These are phyloP conservation scores for Brachionus sp. DNA, from an alignment of 1,140 invertebrate genomes.

Conservation along the genomic window DNA sequence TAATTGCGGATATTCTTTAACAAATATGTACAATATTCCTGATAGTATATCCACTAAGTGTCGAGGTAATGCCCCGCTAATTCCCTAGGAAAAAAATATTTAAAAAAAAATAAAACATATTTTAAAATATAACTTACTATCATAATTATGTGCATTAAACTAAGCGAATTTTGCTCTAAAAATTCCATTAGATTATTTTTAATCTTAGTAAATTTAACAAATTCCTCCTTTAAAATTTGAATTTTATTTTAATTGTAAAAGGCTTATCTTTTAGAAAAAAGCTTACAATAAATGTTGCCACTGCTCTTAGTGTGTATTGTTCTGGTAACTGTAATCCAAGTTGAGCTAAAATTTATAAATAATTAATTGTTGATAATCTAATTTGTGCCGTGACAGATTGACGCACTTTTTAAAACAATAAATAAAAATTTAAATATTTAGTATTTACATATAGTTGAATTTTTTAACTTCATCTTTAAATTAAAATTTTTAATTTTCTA, in stretches of 20 bases:
- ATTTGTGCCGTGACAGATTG: too few species aligned
- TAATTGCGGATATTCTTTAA: conserved; percentile 45
- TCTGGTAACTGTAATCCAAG: conserved; percentile 35
- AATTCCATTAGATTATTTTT: conserved; percentile 40
- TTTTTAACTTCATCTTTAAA: too few species aligned
- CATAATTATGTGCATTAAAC: not conserved
- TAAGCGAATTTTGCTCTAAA: conserved; percentile 15
- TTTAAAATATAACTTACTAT: not conserved
- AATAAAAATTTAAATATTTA: too few species aligned
- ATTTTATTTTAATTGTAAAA: not conserved
- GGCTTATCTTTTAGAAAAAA: not conserved
- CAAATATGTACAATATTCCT: conserved; percentile 22
- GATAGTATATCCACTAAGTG: conserved; percentile 42
- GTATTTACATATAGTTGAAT: too few species aligned
- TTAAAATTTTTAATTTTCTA: too few species aligned
- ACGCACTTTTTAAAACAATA: too few species aligned
- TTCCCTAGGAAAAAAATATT: not conserved
- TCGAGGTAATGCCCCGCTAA: conserved; percentile 35
- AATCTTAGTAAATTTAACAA: conserved; percentile 36
- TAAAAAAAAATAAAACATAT: not conserved
- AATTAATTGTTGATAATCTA: not conserved
- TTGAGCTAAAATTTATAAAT: conserved; percentile 2
- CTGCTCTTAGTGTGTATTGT: conserved; percentile 39
- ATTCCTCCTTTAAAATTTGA: conserved; percentile 27
- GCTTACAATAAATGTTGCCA: conserved; percentile 35